A percentile compares a stretch with the other conserved stretches of the same genome.
These are phyloP conservation scores for Chaetorhynchus papuensis DNA, from an alignment of 2,113 vertebrate species.

Conservation along the genomic window DNA sequence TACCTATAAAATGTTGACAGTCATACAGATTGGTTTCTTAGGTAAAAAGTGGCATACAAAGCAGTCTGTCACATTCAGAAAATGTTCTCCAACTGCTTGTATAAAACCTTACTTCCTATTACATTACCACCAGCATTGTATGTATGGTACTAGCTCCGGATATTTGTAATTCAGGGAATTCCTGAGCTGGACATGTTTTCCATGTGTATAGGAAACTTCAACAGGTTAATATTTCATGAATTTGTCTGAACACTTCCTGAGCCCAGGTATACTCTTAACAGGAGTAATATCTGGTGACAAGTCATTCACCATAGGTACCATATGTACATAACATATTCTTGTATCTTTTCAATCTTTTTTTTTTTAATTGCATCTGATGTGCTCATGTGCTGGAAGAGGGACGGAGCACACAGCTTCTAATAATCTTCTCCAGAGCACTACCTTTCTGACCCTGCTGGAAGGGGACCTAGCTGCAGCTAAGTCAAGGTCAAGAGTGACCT, in stretches of 20 bases:
- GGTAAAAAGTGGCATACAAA: not conserved
- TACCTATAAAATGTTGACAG: not conserved
- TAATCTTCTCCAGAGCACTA: not conserved
- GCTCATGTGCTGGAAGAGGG: not conserved
- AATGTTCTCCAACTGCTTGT: not conserved
- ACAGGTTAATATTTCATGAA: not conserved
- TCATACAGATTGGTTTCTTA: not conserved
- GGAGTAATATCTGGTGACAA: not conserved
- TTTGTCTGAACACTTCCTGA: not conserved
- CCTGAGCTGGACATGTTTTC: not conserved
- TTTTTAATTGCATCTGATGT: not conserved
- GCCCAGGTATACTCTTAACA: not conserved
- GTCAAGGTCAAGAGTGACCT: not conserved
- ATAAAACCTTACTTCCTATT: not conserved
- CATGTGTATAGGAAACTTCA: not conserved
- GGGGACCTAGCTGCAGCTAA: not conserved
- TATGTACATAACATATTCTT: not conserved
- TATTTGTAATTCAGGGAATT: not conserved
- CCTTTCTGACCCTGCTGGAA: not conserved
- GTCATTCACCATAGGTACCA: not conserved
- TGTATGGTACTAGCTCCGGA: not conserved
- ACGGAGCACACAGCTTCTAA: not conserved
- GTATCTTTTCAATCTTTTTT: not conserved
- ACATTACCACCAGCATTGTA: not conserved
- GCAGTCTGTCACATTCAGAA: not conserved